Evolutionary conservation across 1,140 invertebrate genomes (phyloP).

Genomic region (Aphelinus certus): DNA sequence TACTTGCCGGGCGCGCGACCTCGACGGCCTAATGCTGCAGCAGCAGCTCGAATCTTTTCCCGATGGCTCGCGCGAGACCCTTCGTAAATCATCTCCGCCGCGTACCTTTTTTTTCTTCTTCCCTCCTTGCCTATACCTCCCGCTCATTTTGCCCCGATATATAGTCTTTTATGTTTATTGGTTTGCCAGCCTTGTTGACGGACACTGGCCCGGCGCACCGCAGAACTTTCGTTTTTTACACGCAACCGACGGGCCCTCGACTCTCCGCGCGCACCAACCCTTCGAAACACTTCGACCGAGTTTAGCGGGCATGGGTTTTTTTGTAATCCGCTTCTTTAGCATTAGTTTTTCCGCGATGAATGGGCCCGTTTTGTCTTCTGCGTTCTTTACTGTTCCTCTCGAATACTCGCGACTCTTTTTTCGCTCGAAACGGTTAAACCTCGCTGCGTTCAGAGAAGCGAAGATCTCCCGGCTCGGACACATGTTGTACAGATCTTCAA

Average conservation of each 20-base stretch:
- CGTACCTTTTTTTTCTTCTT: too few species aligned
- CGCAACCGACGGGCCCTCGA: background rate
- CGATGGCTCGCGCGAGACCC: background rate
- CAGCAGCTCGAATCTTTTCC: too few species aligned
- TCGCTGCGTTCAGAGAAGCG: background rate
- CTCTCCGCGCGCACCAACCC: too few species aligned
- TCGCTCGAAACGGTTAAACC: background rate
- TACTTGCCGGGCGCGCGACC: too few species aligned
- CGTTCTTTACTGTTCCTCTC: background rate
- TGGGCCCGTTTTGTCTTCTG: conserved; percentile 2
- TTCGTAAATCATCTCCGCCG: conserved; percentile 11
- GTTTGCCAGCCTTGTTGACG: conserved; percentile 43
- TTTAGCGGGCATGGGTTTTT: background rate
- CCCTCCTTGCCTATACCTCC: too few species aligned
- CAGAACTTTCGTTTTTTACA: background rate
- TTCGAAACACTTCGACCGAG: too few species aligned
- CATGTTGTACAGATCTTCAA: too few species aligned
- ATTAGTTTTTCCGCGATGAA: background rate
- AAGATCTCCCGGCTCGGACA: too few species aligned
- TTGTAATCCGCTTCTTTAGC: background rate
- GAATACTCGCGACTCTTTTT: background rate
- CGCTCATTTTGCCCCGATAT: too few species aligned
- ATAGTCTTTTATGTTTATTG: conserved; percentile 40
- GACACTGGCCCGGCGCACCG: conserved; percentile 18
- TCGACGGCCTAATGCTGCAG: too few species aligned